Conservation (phyloP, 2,113 vertebrate species). For the Pollimyrus isidori region DNA sequence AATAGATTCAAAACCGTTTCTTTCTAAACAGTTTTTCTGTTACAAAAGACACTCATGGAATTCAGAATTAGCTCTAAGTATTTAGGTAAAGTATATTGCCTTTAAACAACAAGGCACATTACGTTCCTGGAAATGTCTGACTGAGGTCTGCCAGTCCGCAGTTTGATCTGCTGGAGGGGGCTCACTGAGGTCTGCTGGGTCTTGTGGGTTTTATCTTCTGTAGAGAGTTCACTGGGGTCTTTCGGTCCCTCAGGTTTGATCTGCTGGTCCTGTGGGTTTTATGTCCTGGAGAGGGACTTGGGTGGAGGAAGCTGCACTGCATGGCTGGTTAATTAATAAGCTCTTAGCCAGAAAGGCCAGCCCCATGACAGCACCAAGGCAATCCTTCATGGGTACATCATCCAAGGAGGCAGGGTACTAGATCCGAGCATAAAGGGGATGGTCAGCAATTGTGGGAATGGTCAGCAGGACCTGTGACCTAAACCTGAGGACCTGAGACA, state of each 20-base stretch:
- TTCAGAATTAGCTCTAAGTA: neutral
- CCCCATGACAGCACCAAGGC: neutral
- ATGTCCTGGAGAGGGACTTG: neutral
- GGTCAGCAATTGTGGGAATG: neutral
- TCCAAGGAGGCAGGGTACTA: neutral
- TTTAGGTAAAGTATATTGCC: neutral
- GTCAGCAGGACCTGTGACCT: neutral
- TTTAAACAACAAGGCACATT: neutral
- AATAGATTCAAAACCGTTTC: too few relatives aligned
- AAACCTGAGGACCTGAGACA: neutral
- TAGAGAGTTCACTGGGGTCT: neutral
- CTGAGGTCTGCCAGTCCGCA: neutral
- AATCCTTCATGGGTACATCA: neutral
- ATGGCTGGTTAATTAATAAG: neutral
- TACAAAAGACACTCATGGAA: neutral
- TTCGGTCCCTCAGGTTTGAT: neutral
- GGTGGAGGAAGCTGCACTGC: neutral
- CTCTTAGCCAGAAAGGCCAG: neutral
- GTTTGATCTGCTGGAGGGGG: neutral
- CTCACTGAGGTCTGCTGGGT: too few relatives aligned
- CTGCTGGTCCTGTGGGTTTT: neutral
- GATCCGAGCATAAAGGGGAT: neutral
- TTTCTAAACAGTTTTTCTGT: neutral
- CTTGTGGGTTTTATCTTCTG: too few relatives aligned
- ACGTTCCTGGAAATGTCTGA: neutral